phyloP scores from a whole-genome alignment of 2,888 invertebrate genomes.

The Plemyria rubiginata region DNA sequence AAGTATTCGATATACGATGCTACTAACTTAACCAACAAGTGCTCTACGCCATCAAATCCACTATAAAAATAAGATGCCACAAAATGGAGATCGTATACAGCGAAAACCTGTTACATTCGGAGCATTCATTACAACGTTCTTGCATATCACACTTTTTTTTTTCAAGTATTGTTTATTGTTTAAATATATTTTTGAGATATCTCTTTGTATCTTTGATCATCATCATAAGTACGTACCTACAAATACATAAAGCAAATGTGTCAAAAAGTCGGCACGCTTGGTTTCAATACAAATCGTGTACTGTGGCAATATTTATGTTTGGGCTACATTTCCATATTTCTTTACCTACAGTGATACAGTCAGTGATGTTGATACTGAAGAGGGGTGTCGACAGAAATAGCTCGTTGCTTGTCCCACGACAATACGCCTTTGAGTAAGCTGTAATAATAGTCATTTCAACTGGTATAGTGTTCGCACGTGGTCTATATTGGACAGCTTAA shows the following conservation, averaged over 20 bases:
- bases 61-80: slow-evolving; percentile 53
- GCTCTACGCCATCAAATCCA: slow-evolving; percentile 58
- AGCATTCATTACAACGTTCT: slow-evolving; percentile 14
- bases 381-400: slow-evolving; percentile 60
- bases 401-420: slow-evolving; percentile 56
- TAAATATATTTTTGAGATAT: no score
- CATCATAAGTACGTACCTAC: no score
- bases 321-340: slow-evolving; percentile 45
- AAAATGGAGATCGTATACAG: slow-evolving; percentile 20
- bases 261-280: no score
- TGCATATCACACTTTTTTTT: background rate
- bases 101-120: slow-evolving; percentile 22
- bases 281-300: no score
- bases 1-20: slow-evolving; percentile 56
- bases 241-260: no score
- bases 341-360: slow-evolving; percentile 49
- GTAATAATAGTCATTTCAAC: slow-evolving; percentile 32
- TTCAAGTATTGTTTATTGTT: no score
- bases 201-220: no score
- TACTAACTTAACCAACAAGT: slow-evolving; percentile 66
- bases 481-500: slow-evolving; percentile 14
- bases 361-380: slow-evolving; percentile 55
- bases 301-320: no score
- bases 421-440: slow-evolving; percentile 47
- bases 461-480: slow-evolving; percentile 13